phyloP scores from a whole-genome alignment of 2,113 vertebrate genomes.

The Planiliza haematocheilus region DNA sequence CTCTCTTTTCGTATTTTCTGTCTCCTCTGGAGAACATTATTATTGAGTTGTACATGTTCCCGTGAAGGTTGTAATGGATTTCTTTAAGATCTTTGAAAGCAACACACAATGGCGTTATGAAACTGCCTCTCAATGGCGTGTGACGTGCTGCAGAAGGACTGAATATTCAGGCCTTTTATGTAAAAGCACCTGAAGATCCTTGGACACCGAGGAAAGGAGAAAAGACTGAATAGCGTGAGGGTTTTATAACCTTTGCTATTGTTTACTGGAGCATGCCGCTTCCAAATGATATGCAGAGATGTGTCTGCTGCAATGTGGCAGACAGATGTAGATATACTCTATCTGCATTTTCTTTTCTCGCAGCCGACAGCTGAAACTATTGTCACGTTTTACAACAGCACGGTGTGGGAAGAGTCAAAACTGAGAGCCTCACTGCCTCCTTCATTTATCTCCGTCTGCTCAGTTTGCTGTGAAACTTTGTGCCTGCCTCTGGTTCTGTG shows the following conservation, averaged over 20 bases:
- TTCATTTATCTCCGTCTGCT: neutral
- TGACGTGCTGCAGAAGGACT: neutral
- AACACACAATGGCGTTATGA: slow-evolving; percentile 35
- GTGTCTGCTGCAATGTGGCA: neutral
- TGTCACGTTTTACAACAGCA: neutral
- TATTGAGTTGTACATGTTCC: neutral
- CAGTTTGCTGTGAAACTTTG: too few species aligned
- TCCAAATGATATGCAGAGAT: neutral
- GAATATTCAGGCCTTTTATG: slow-evolving; percentile 11
- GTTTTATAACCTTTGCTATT: slow-evolving; percentile 38
- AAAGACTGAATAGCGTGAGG: slow-evolving; percentile 11
- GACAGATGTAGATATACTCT: neutral
- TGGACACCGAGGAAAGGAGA: slow-evolving; percentile 27
- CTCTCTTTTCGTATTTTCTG: too few species aligned
- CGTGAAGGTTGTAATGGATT: slow-evolving; percentile 24
- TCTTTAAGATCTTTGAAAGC: slow-evolving; percentile 21
- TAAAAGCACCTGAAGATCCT: slow-evolving; percentile 24
- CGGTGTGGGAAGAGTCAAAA: neutral
- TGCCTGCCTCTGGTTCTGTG: too few species aligned
- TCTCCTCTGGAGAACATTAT: neutral
- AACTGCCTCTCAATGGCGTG: slow-evolving; percentile 26
- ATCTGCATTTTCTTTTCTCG: neutral
- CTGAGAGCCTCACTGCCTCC: neutral
- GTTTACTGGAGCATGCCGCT: neutral
- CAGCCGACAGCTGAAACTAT: neutral